Evolutionary conservation across 2,113 vertebrate species (phyloP).

Genomic region (Kryptolebias marmoratus): DNA sequence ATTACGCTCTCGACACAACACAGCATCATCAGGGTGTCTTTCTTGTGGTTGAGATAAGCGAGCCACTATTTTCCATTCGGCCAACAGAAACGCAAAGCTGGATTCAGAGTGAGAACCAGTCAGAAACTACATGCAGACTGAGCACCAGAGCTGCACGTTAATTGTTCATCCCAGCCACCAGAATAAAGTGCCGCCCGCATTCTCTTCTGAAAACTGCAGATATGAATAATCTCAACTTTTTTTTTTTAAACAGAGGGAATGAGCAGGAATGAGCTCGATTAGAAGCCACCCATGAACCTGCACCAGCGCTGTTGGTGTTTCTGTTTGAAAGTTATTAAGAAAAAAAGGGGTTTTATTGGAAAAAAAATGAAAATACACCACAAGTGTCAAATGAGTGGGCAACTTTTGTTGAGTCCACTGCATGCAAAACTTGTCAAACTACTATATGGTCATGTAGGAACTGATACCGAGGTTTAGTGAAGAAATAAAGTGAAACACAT

Average conservation of each 20-base stretch:
- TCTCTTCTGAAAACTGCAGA: not conserved
- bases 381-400: no score
- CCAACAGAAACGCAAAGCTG: conserved; percentile 19
- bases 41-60: conserved; percentile 22
- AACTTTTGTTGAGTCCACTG: no score
- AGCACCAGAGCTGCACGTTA: not conserved
- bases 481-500: no score
- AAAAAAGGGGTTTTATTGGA: not conserved
- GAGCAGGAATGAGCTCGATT: not conserved
- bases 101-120: conserved; percentile 18
- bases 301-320: not conserved
- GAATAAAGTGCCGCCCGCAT: not conserved
- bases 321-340: not conserved
- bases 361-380: not conserved
- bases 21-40: conserved; percentile 4
- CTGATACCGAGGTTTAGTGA: no score
- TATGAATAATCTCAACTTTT: not conserved
- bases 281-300: no score
- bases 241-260: not conserved
- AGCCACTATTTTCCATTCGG: conserved; percentile 20
- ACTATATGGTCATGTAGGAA: no score
- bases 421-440: no score
- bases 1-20: no score
- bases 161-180: not conserved
- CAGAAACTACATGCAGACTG: not conserved